Percentiles rank a stretch among this genome's conserved stretches.
phyloP scores from a whole-genome alignment of 2,888 invertebrate genomes.

The Lasioglossum morio region DNA sequence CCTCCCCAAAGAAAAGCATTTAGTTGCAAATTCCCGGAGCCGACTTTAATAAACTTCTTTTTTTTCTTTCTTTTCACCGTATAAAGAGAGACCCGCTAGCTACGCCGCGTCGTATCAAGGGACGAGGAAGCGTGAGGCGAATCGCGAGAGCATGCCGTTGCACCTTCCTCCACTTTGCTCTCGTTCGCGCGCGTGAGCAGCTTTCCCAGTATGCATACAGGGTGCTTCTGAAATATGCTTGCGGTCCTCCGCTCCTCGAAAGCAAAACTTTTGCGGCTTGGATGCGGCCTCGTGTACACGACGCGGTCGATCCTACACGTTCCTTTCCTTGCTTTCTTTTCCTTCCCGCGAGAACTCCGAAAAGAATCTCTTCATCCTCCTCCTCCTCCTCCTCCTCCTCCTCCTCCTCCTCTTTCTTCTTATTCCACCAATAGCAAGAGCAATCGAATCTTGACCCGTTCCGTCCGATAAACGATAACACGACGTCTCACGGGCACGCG shows the following conservation, averaged over 20 bases:
- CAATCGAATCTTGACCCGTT: neutral
- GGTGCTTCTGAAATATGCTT: neutral
- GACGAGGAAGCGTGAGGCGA: conserved; percentile 61
- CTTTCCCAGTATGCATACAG: neutral
- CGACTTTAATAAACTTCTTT: conserved; percentile 49
- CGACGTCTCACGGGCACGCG: neutral
- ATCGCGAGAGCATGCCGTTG: conserved; percentile 48
- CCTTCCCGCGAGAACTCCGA: neutral
- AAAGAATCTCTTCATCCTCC: neutral
- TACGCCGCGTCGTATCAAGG: conserved; percentile 46
- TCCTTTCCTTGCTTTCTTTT: neutral
- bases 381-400: too few species aligned
- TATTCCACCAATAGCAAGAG: neutral
- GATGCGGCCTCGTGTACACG: neutral
- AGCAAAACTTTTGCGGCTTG: neutral
- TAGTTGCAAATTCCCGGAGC: conserved; percentile 53
- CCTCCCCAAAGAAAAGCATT: conserved; percentile 34
- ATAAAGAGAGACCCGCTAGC: conserved; percentile 29
- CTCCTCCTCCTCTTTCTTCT: neutral
- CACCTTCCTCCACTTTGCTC: conserved; percentile 29
- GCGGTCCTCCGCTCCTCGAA: neutral
- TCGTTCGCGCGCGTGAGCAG: conserved; percentile 6
- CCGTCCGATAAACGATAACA: neutral
- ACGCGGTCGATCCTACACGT: neutral
- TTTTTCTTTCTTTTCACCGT: conserved; percentile 15